Evolutionary conservation across 1,140 invertebrate species (phyloP).

Genomic region (Aculops lycopersici): DNA sequence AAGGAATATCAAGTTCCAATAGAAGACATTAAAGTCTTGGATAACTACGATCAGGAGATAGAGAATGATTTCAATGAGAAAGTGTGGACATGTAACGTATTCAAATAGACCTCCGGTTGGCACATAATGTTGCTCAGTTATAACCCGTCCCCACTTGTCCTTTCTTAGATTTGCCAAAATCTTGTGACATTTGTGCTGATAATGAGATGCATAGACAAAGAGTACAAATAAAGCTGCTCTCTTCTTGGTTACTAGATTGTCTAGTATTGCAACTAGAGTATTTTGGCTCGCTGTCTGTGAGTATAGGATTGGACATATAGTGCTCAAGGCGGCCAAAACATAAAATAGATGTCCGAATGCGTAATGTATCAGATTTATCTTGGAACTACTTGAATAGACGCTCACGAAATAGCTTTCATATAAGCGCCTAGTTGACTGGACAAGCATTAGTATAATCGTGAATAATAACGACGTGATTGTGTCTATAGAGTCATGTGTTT

Average conservation of each 20-base stretch:
- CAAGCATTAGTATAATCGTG: constrained; percentile 23
- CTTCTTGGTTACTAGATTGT: neutral
- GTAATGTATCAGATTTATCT: constrained; percentile 45
- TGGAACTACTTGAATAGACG: constrained; percentile 33
- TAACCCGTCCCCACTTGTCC: constrained; percentile 23
- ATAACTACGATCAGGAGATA: constrained; percentile 32
- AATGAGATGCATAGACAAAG: constrained; percentile 29
- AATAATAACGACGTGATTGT: constrained; percentile 22
- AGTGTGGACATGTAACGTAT: constrained; percentile 43
- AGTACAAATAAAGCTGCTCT: constrained; percentile 17
- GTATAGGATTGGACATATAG: neutral
- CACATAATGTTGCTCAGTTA: constrained; percentile 32
- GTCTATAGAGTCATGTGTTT: constrained; percentile 14
- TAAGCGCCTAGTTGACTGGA: constrained; percentile 34
- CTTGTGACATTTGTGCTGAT: constrained; percentile 31
- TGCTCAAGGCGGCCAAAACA: constrained; percentile 1
- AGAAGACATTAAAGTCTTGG: constrained; percentile 21
- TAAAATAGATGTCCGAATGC: constrained; percentile 38
- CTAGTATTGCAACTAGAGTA: neutral
- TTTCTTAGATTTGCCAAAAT: constrained; percentile 36
- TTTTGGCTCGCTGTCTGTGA: neutral
- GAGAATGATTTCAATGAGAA: constrained; percentile 42
- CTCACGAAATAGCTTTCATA: constrained; percentile 34
- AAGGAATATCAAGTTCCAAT: constrained; percentile 26
- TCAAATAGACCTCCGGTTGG: constrained; percentile 41